These are phyloP conservation scores for Enteromius paludinosus DNA, from an alignment of 2,797 vertebrate species.

Conservation along the genomic window DNA sequence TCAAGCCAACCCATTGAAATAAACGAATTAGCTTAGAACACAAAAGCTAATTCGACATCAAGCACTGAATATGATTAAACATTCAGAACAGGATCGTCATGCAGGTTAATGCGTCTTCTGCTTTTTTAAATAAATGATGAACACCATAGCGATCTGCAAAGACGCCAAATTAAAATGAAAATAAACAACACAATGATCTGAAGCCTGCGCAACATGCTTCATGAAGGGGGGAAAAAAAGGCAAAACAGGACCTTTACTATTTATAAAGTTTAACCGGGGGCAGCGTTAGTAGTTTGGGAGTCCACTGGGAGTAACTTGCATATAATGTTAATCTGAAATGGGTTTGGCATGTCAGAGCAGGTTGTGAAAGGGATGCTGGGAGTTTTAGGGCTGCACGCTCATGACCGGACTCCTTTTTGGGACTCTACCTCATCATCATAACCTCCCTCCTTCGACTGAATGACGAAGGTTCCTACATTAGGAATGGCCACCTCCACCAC, in stretches of 20 bases:
- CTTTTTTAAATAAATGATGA: not conserved
- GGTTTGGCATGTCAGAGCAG: conserved; percentile 27
- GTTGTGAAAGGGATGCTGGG: conserved; percentile 34
- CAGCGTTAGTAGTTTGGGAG: not conserved
- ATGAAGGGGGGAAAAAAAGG: not conserved
- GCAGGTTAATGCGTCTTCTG: conserved; percentile 22
- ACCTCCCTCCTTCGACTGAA: conserved; percentile 94
- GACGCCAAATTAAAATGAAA: not conserved
- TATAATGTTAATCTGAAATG: conserved; percentile 24
- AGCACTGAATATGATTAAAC: not conserved
- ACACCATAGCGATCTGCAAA: not conserved
- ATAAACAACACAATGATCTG: conserved; percentile 9
- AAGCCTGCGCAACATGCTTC: conserved; percentile 25
- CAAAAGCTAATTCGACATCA: not conserved
- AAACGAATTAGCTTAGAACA: not conserved
- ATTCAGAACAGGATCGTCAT: conserved; percentile 11
- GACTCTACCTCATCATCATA: conserved; percentile 96
- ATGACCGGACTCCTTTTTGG: conserved; percentile 32
- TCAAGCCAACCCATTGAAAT: conserved; percentile 20
- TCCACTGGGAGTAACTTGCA: conserved; percentile 12
- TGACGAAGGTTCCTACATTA: conserved; percentile 92
- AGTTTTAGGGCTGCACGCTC: conserved; percentile 29
- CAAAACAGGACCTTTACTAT: not conserved
- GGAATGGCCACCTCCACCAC: conserved; percentile 95
- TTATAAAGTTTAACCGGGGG: not conserved